Evolutionary conservation across 35 echinoderm and acorn worm species (phyloP), one percentile per base, ranked within the genome.

Genomic region (Anneissia japonica): DNA sequence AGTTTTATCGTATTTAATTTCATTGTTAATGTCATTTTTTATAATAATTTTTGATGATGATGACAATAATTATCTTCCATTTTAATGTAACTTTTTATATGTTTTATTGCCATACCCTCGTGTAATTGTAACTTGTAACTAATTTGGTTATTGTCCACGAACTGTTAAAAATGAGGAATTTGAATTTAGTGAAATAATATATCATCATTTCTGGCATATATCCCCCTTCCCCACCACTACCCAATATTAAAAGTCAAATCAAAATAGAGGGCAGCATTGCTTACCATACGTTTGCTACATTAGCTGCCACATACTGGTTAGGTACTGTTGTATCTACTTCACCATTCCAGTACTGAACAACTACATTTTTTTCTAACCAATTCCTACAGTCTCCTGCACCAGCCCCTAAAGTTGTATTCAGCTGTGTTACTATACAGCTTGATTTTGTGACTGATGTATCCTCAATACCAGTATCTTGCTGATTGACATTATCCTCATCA

Each of bases 321-420:
- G 85, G 75, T 34, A 46, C 19, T 16, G 45, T 35, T 3, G 11
- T 75, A 34, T 88, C 84, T 41, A 56, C 75, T 0, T 89, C 87
- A 37, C 87, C 92, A 12, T 93, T 23, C 92, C 87, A 93, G 56
- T 93, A 89, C 39, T 93, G 92, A 35, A 86, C 87, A 36, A 87
- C 46, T 0, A 93, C 92, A 74, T 86, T 89, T 32, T 45, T 84
- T 28, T 34, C 46, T 32, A 93, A 37, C 84, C 83, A 93, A 41
- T 77, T 80, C 36, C 77, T 81, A 37, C 35, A 38, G 35, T 30
- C 10, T 11, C 0, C 30, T 32, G 3, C 3, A 32, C 3, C 26
- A 23, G 11, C 51, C 11, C 10, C 1, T 14, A 43, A 6, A 6
- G 40, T 43, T 43, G 40, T 6, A 9, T 64, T 64, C 51, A 64